Evolutionary conservation across 2,888 invertebrate species (phyloP), one percentile per base, ranked within the genome.

Genomic region (Uropetala carovei): DNA sequence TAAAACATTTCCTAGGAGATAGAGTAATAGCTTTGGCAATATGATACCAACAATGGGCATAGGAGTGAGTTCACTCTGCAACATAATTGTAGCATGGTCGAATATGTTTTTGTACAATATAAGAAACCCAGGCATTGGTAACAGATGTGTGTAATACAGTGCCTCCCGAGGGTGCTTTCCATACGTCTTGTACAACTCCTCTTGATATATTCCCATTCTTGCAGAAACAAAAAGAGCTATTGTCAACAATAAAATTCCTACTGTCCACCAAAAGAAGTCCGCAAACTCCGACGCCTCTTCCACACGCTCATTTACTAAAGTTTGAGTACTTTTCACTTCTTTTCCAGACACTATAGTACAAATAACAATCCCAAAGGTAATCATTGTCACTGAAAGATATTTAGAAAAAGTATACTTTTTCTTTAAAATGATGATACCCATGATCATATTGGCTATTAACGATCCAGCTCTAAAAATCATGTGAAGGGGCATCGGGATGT

Each of bases 391-490:
- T 0, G 99, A 98, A 13, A 98, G 93, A 95, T 99, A 99, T 95
- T 99, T 99, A 60, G 97, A 96, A 4, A 97, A 95, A 0, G 97
- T 96, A 94, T 99, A 99, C 91, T 96, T 96, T 94, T 98, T 98
- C 94, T 98, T 98, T 75, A 99, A 95, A 93, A 99, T 97, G 94
- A 99, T 96, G 68, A 98, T 98, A 18, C 99, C 99, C 97, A 99
- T 97, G 60, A 99, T 96, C 97, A 99, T 98, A 95, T 99, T 99
- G 0, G 99, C 99, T 96, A 99, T 98, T 59, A 99, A 95, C 7
- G 99, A 99, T 0, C 99, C 99, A 92, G 99, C 97, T 96, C 99
- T 96, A 95, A 99, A 99, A 94, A 99, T 99, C 98, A 99, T 99
- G 94, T 99, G 99, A 85, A 99, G 95, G 0, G 99, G 99, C 97